A percentile compares a stretch with the other conserved stretches of the same genome.
Conservation (phyloP, 2,113 vertebrate genomes). For the Grammomys surdaster region DNA sequence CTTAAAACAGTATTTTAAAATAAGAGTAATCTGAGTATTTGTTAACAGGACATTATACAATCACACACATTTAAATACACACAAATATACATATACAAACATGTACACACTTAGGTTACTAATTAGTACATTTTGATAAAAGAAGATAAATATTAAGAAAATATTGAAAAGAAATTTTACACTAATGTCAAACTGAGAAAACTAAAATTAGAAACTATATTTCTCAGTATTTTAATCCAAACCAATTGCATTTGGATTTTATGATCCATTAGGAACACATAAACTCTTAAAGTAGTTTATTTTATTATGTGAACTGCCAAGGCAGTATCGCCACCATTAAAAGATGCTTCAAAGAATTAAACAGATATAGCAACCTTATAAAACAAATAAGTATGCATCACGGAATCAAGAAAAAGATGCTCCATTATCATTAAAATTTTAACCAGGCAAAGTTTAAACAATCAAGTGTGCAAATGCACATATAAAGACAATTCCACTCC, state of each 20-base stretch:
- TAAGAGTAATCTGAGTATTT: background rate
- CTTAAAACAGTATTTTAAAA: conserved; percentile 50
- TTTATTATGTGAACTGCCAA: conserved; percentile 49
- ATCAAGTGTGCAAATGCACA: background rate
- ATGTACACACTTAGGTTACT: background rate
- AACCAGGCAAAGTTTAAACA: conserved; percentile 52
- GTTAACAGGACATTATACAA: background rate
- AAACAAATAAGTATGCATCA: conserved; percentile 3
- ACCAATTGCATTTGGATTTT: background rate
- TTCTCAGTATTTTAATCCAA: conserved; percentile 56
- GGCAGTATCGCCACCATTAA: conserved; percentile 18
- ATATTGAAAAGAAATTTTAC: background rate
- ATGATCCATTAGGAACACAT: conserved; percentile 56
- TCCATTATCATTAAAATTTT: conserved; percentile 67
- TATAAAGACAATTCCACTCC: background rate
- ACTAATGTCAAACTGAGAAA: conserved; percentile 7
- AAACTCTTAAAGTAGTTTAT: background rate
- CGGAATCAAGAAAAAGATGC: background rate
- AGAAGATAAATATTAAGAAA: conserved; percentile 48
- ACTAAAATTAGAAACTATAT: background rate
- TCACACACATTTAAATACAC: background rate
- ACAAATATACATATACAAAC: background rate
- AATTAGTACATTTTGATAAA: background rate
- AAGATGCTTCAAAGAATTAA: conserved; percentile 58
- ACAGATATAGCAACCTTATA: conserved; percentile 16